Conservation (phyloP, 2,797 vertebrate species). For the Amphiprion clarkii region DNA sequence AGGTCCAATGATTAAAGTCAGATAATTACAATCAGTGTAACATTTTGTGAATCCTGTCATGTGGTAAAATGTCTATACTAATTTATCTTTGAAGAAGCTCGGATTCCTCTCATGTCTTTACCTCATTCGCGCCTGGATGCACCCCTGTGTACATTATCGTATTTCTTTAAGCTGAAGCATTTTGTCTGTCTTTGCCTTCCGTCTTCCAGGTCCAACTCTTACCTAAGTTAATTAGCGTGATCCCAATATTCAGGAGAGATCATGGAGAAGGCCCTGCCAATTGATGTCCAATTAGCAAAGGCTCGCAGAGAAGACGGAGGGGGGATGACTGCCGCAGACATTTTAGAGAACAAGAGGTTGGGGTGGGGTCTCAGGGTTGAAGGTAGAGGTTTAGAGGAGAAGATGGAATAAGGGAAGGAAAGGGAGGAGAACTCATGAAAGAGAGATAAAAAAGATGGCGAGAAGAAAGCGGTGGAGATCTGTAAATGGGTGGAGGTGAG, state of each 20-base stretch:
- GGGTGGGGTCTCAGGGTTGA: constrained; percentile 39
- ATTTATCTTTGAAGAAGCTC: constrained; percentile 25
- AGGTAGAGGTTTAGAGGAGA: constrained; percentile 42
- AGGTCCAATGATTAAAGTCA: constrained; percentile 44
- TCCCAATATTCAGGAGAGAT: constrained; percentile 84
- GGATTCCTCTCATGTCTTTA: constrained; percentile 2
- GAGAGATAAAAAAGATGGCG: constrained; percentile 48
- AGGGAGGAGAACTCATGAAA: constrained; percentile 19
- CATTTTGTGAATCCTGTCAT: constrained; percentile 37
- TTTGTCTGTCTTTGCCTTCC: constrained; percentile 68
- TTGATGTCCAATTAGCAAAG: constrained; percentile 85
- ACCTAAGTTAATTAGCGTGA: constrained; percentile 82
- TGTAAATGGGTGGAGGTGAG: constrained; percentile 71
- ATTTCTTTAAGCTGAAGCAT: constrained; percentile 70
- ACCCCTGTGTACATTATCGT: constrained; percentile 15
- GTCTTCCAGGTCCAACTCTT: constrained; percentile 67
- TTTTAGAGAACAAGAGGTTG: constrained; percentile 32
- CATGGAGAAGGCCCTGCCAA: constrained; percentile 73
- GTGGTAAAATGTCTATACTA: constrained; percentile 34
- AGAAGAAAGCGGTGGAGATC: constrained; percentile 54
- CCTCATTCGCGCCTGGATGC: constrained; percentile 22
- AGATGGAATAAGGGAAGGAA: constrained; percentile 12
- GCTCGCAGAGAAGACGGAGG: constrained; percentile 30
- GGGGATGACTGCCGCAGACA: constrained; percentile 35
- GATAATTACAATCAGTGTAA: constrained; percentile 42